phyloP scores from a whole-genome alignment of 2,113 vertebrate genomes.

The Mobula birostris region DNA sequence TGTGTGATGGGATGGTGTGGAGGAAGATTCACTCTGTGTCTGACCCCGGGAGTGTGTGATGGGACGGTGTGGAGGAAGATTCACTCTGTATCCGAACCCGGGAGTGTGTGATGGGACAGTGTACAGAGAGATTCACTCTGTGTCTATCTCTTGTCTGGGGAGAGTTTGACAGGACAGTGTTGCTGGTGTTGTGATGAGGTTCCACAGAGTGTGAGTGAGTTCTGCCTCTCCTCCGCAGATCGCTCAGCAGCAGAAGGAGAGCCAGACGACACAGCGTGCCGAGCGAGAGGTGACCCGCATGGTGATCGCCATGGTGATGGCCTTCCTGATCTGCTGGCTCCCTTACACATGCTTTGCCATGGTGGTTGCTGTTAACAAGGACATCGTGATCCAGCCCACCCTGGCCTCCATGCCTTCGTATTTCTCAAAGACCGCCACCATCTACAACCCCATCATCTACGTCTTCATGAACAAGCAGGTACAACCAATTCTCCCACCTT shows the following conservation, averaged over 20 bases:
- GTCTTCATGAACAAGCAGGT: slow-evolving; percentile 62
- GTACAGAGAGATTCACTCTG: neutral
- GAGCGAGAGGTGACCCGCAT: slow-evolving; percentile 51
- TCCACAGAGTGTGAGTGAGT: neutral
- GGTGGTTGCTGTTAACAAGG: slow-evolving; percentile 50
- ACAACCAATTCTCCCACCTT: neutral
- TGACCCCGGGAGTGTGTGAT: neutral
- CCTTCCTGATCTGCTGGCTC: slow-evolving; percentile 55
- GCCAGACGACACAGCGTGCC: slow-evolving; percentile 45
- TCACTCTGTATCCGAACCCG: neutral
- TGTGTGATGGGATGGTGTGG: neutral
- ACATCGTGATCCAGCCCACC: slow-evolving; percentile 46
- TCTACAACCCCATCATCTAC: slow-evolving; percentile 57
- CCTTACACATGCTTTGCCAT: slow-evolving; percentile 53
- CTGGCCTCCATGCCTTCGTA: slow-evolving; percentile 55
- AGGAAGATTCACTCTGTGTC: neutral
- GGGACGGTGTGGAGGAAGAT: neutral
- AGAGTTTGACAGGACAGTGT: neutral
- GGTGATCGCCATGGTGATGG: slow-evolving; percentile 53
- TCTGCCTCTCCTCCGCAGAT: slow-evolving; percentile 39
- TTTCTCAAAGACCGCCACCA: slow-evolving; percentile 53
- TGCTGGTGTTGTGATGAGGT: neutral
- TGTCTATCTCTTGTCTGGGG: neutral
- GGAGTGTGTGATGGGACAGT: neutral
- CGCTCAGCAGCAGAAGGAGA: slow-evolving; percentile 44